Evolutionary conservation across 2,888 invertebrate species (phyloP), one percentile per base, ranked within the genome.

Genomic region (Hypercompe scribonia): DNA sequence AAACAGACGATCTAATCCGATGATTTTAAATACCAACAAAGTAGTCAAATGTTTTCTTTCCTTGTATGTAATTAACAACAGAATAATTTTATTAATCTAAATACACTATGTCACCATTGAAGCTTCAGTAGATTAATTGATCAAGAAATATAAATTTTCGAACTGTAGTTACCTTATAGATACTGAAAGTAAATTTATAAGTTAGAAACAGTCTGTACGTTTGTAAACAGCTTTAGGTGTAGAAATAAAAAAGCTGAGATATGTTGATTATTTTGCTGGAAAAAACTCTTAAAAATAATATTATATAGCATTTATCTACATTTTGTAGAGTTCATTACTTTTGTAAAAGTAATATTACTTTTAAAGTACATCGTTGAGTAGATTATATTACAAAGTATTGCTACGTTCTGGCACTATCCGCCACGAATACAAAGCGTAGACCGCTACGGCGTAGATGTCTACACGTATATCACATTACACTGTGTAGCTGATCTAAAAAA

Each of bases 381-480:
- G 15, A 61, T 61, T 31, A 61, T 61, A 31, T 68, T 54, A 79
- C 83, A 69, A 75, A 83, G 78, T 79, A 74, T 75, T 81, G 68
- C 58, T 65, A 71, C 68, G 67, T 68, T 66, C 46, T n/a, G 58
- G 74, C 36, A 42, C 50, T 46, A 66, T 69, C 34, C 13, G 24
- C 68, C 77, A 77, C 84, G 78, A 77, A 76, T 76, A 83, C 75
- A 78, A 80, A 80, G 78, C 73, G 84, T 80, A 81, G 80, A 75
- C 71, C 71, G 75, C 80, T 78, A 71, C 82, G 78, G 3, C 78
- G 80, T 77, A 83, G 84, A 81, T 80, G 77, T 74, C 72, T 81
- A 77, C 80, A 81, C 75, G 83, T 83, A 78, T 70, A 83, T 83
- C 82, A 78, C 78, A 73, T 78, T 81, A 80, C 82, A 74, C 50